These are phyloP conservation scores for Willisornis vidua DNA, from an alignment of 2,113 vertebrate species.

Conservation along the genomic window DNA sequence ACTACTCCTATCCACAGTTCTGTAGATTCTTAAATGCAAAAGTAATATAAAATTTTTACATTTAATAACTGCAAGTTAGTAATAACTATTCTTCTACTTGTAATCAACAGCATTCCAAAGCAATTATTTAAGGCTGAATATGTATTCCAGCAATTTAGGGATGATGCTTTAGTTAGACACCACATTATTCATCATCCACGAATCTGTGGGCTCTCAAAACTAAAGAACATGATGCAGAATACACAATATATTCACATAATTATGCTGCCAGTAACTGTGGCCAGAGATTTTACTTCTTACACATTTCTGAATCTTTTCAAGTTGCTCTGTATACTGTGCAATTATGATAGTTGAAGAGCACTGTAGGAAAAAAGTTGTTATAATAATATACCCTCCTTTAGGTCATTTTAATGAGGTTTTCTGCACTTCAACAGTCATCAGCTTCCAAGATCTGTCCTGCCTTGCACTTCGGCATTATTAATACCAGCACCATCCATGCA, in stretches of 20 bases:
- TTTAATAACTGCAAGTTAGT: not conserved
- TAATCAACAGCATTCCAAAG: conserved; percentile 16
- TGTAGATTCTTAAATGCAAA: not conserved
- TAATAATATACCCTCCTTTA: conserved; percentile 33
- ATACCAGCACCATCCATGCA: not conserved
- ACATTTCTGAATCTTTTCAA: not conserved
- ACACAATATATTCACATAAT: not conserved
- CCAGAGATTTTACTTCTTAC: not conserved
- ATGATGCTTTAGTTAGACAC: conserved; percentile 1
- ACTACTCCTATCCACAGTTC: not conserved
- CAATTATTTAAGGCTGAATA: not conserved
- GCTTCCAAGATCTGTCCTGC: conserved; percentile 12
- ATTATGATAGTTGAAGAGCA: conserved; percentile 39
- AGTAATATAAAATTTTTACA: not conserved
- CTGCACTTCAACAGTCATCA: conserved; percentile 13
- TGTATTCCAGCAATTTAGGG: not conserved
- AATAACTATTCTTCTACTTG: not conserved
- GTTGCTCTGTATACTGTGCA: not conserved
- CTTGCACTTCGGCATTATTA: conserved; percentile 24
- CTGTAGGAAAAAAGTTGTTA: not conserved
- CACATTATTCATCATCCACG: not conserved
- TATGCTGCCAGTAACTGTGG: not conserved
- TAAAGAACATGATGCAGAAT: not conserved
- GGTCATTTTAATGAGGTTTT: conserved; percentile 61
- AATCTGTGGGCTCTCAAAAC: not conserved